Base-by-base conservation (phyloP, 2,888 invertebrate genomes). In the Brenthis hecate region DNA sequence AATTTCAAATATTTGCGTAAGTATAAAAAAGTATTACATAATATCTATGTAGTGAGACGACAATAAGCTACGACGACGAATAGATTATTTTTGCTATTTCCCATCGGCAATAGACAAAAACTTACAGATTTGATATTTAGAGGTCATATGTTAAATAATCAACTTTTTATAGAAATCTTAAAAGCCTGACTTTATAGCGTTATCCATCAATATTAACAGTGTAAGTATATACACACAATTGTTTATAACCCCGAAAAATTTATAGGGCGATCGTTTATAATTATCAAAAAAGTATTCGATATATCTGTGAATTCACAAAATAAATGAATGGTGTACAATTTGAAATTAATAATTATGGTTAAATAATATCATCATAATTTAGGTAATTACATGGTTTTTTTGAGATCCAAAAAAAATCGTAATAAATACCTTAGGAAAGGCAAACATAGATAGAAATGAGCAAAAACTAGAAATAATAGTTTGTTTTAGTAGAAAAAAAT, bases 91-190 rank as follows among this genome's bases (percentile, higher is more conserved):
- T 43, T 43, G 8, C 36, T 8, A 43, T 43, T 8, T 43, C 36
- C 11, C 11, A 16, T 16, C 56, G 56, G 56, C 13, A 13, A 36
- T 51, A 36, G 65, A 65, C 66, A 66, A 66, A 66, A 48, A 66
- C 66, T 66, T 66, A 66, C 66, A 66, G 66, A 66, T 66, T 48
- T 60, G 66, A 66, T 60, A 53, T 32, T 28, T 55, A 58, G 54
- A 60, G 50, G 28, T 60, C 32, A 55, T 60, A 60, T 66, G 58
- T 60, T 60, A 60, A 56, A 65, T 4, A 32, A 65, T 51, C 43
- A 66, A 60, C 54, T 60, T 66, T 43, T 60, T 47, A 66, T 66
- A 60, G 54, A 66, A 60, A 60, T 55, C 47, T 66, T 55, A 60
- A 55, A 66, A 60, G 66, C 66, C n/a, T 32, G 50, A 50, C 11